Evolutionary conservation across 1,140 invertebrate genomes (phyloP).

Genomic region (Lucilia cuprina): DNA sequence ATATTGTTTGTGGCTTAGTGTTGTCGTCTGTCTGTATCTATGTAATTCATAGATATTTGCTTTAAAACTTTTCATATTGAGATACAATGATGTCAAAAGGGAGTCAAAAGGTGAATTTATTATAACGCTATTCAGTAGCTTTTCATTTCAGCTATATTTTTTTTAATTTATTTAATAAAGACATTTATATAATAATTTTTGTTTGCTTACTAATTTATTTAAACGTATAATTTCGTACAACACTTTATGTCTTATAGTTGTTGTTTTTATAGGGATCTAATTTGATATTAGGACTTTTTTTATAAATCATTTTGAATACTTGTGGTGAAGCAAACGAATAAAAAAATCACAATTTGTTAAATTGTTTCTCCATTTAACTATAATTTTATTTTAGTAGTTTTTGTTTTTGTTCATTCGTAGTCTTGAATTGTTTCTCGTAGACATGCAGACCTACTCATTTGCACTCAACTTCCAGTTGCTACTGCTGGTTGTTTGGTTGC

Average conservation of each 20-base stretch:
- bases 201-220: not conserved
- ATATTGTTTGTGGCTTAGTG: not conserved
- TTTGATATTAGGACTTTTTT: constrained; percentile 11
- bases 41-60: not conserved
- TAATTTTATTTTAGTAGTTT: not conserved
- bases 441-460: constrained; percentile 1
- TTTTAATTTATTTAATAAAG: not conserved
- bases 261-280: not conserved
- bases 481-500: not conserved
- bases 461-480: constrained; percentile 5
- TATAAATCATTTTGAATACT: not conserved
- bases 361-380: not conserved
- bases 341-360: not conserved
- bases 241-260: not conserved
- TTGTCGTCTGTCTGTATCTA: not conserved
- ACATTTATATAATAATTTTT: not conserved
- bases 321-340: not conserved
- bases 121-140: not conserved
- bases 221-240: not conserved
- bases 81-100: not conserved
- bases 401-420: not conserved
- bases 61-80: not conserved
- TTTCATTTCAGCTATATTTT: too few species aligned
- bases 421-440: not conserved
- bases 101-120: not conserved